Conservation (phyloP, 1,140 invertebrate species). For the Saccostrea glomerata region DNA sequence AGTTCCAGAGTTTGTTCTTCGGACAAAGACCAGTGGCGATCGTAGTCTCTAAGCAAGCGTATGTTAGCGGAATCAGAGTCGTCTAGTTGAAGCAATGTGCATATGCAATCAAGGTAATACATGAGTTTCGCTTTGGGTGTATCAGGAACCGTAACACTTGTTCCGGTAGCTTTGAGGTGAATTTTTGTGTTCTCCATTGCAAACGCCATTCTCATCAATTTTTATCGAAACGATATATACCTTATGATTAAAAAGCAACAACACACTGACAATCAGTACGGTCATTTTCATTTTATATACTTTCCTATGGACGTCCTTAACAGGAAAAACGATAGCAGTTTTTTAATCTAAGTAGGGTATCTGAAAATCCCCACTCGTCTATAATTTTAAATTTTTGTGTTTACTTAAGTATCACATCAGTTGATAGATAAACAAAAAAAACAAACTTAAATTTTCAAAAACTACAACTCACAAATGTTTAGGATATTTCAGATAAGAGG, state of each 20-base stretch:
- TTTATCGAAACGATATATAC: not conserved
- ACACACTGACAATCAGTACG: not conserved
- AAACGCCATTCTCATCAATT: slow-evolving; percentile 1
- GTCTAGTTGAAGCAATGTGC: slow-evolving; percentile 30
- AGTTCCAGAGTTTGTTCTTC: slow-evolving; percentile 20
- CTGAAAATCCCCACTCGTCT: too few species aligned
- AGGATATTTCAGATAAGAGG: too few species aligned
- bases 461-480: too few species aligned
- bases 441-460: too few species aligned
- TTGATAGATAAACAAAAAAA: too few species aligned
- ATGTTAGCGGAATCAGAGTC: slow-evolving; percentile 31
- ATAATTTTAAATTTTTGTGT: too few species aligned
- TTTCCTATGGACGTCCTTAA: too few species aligned
- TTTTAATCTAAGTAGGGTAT: too few species aligned
- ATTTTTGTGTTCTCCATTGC: not conserved
- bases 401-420: too few species aligned
- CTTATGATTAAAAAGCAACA: not conserved
- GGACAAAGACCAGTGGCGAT: slow-evolving; percentile 11
- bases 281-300: too few species aligned
- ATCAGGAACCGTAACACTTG: slow-evolving; percentile 23
- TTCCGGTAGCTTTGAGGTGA: slow-evolving; percentile 20
- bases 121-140: slow-evolving; percentile 42
- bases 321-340: too few species aligned
- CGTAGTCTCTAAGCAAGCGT: slow-evolving; percentile 30
- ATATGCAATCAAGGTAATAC: slow-evolving; percentile 50